Percentiles rank a stretch among this genome's conserved stretches.
phyloP scores from a whole-genome alignment of 2,797 vertebrate genomes.

The Atherinosoma microstoma region DNA sequence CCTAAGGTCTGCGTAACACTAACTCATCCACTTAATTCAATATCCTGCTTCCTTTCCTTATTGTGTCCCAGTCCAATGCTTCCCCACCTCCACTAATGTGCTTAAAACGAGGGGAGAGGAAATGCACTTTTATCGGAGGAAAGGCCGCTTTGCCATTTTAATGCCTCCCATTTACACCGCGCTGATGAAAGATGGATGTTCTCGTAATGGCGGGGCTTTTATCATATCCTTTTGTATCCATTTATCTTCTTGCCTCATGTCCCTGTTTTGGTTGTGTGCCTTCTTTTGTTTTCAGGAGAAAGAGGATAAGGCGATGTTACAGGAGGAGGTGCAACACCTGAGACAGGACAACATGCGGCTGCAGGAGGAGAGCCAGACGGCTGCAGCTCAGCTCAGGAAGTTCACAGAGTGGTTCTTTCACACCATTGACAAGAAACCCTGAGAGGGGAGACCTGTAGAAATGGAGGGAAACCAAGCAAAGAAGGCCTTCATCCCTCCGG shows the following conservation, averaged over 20 bases:
- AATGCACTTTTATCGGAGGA: slow-evolving; percentile 62
- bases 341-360: slow-evolving; percentile 96
- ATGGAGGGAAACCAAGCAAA: slow-evolving; percentile 3
- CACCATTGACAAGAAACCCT: slow-evolving; percentile 93
- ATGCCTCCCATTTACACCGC: slow-evolving; percentile 57
- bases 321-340: slow-evolving; percentile 95
- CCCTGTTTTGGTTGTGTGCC: slow-evolving; percentile 24
- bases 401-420: slow-evolving; percentile 99
- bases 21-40: slow-evolving; percentile 74
- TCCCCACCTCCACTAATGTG: slow-evolving; percentile 66
- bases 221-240: slow-evolving; percentile 46
- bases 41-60: slow-evolving; percentile 76
- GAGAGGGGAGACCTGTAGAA: slow-evolving; percentile 22
- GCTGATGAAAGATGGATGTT: slow-evolving; percentile 60
- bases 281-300: slow-evolving; percentile 87
- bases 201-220: slow-evolving; percentile 61
- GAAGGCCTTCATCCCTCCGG: slow-evolving; percentile 49
- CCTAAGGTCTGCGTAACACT: slow-evolving; percentile 62
- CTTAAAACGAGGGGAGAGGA: slow-evolving; percentile 62
- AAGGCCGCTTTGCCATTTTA: slow-evolving; percentile 58
- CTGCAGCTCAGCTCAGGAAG: slow-evolving; percentile 94
- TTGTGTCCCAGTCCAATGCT: slow-evolving; percentile 58
- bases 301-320: slow-evolving; percentile 94
- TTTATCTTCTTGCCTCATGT: slow-evolving; percentile 41
- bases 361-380: slow-evolving; percentile 95